Evolutionary conservation across 2,888 invertebrate species (phyloP), one percentile per base, ranked within the genome.

Genomic region (Drosophila conformis): DNA sequence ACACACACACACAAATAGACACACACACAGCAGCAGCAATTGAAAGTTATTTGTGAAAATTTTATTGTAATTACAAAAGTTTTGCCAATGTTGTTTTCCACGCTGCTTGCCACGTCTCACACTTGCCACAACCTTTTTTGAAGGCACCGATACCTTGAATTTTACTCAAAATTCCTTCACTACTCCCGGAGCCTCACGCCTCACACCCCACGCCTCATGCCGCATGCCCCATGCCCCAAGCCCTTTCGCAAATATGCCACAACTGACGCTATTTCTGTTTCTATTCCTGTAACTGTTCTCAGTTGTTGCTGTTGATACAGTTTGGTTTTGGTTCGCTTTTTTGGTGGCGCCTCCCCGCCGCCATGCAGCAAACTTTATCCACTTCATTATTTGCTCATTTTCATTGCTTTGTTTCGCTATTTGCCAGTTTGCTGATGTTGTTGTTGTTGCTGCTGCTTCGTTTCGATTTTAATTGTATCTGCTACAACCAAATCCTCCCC

Each of bases 41-140:
- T 87, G 87, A 84, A 87, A 87, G 87, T 86, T 87, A 87, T 87
- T 87, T 87, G 87, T 87, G 86, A 87, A 87, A 87, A 87, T 87
- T 87, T 87, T 87, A 87, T 87, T 87, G 87, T 87, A 87, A 87
- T 87, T 87, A 87, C 87, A 87, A 87, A 87, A 87, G 87, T 87
- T 87, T 87, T 81, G 64, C 73, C 79, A 79, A 46, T 82, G 83
- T 82, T 87, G 79, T 82, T 78, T 74, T 64, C 59, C 61, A 21
- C 64, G 53, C 68, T 64, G 57, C 60, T 63, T 40, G 21, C 46
- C 25, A 25, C 21, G 15, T 46, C 46, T 46, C 46, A 25, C 46
- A 46, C 46, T 46, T 35, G 18, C 35, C 42, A 21, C 54, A 68
- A 48, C 74, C 68, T 61, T 68, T 76, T 76, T 67, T 68, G 51